These are phyloP conservation scores for Molorchus minor DNA, from an alignment of 2,888 invertebrate genomes.

Conservation along the genomic window DNA sequence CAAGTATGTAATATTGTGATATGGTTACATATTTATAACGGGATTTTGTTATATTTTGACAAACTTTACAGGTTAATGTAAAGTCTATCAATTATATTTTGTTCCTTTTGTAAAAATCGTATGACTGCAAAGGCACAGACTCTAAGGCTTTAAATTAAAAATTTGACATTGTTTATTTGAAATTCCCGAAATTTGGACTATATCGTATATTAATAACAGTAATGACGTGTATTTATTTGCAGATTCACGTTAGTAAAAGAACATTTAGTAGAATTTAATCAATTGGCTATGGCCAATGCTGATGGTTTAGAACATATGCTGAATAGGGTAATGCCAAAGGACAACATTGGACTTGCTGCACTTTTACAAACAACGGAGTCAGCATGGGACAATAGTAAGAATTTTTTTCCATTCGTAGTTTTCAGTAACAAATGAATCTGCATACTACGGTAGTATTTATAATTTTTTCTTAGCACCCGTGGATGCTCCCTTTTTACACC, in stretches of 20 bases:
- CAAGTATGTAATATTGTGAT: too few species aligned
- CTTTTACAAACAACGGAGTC: constrained; percentile 93
- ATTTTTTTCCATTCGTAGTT: constrained; percentile 7
- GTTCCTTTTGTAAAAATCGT: too few species aligned
- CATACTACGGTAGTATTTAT: neutral
- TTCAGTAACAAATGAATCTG: too few species aligned
- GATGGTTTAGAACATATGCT: constrained; percentile 98
- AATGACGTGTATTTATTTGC: constrained; percentile 49
- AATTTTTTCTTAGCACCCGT: constrained; percentile 64
- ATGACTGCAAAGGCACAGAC: too few species aligned
- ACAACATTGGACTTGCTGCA: constrained; percentile 97
- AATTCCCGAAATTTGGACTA: too few species aligned
- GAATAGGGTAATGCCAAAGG: constrained; percentile 98
- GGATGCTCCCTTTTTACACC: constrained; percentile 79
- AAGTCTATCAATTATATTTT: too few species aligned
- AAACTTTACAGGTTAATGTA: too few species aligned
- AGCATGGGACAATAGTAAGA: constrained; percentile 88
- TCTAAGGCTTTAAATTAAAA: too few species aligned
- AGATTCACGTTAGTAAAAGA: constrained; percentile 96
- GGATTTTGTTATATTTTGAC: too few species aligned
- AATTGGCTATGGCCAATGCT: constrained; percentile 97
- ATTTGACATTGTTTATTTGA: too few species aligned
- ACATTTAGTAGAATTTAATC: constrained; percentile 97
- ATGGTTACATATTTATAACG: too few species aligned
- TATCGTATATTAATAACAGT: too few species aligned